Conservation (phyloP, 2,888 invertebrate genomes). For the Andrena fulva region DNA sequence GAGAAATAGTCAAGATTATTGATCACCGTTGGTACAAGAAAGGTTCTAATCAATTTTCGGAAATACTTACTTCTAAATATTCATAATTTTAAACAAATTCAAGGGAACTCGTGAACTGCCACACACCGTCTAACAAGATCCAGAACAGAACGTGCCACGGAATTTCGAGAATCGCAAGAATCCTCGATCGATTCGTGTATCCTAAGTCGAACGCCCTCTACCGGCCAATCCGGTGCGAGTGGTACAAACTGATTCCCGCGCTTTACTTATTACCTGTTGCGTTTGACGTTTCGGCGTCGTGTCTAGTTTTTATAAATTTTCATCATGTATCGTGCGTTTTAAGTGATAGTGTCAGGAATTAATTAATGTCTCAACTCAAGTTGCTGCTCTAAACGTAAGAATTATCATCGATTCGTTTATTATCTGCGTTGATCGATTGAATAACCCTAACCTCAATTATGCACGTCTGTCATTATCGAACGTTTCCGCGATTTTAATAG, state of each 20-base stretch:
- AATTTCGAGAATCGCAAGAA: background rate
- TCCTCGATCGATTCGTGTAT: background rate
- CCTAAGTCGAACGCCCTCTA: constrained; percentile 17
- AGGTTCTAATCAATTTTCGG: too few relatives aligned
- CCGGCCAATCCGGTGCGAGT: constrained; percentile 1
- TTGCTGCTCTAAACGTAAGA: constrained; percentile 7
- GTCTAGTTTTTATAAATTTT: background rate
- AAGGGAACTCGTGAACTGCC: background rate
- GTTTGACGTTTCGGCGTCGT: constrained; percentile 30
- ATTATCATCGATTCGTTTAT: background rate
- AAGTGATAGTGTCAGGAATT: background rate
- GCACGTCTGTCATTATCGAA: background rate
- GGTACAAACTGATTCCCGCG: constrained; percentile 55
- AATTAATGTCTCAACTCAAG: background rate
- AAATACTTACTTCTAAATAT: background rate
- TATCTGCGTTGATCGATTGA: background rate
- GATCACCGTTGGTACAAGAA: too few relatives aligned
- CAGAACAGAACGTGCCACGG: background rate
- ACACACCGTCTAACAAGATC: background rate
- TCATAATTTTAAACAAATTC: background rate
- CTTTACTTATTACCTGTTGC: constrained; percentile 68
- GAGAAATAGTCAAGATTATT: too few relatives aligned
- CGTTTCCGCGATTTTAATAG: background rate
- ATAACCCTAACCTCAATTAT: constrained; percentile 39
- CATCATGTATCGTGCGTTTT: constrained; percentile 8